Base-by-base conservation (phyloP, 2,888 invertebrate genomes). In the Diplazon laetatorius region DNA sequence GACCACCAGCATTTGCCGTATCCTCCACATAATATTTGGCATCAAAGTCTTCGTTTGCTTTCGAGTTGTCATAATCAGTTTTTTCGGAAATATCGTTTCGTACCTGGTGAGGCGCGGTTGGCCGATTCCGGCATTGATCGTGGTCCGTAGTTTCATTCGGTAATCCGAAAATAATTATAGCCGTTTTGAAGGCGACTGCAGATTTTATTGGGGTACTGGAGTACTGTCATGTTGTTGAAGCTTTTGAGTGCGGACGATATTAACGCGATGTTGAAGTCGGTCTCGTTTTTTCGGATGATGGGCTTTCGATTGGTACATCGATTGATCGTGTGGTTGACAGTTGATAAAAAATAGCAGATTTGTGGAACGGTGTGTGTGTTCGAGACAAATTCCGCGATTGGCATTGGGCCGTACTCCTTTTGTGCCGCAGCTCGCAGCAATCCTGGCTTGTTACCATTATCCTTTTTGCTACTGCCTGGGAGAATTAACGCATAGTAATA, bases 211-310 rank as follows among this genome's bases (percentile, higher is more conserved):
- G 42, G 12, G 10, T 68, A 68, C 5, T 25, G 55, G 3, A 22
- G 2, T n/a, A 55, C 44, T 1, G 9, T 55, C 39, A 55, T 55
- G 30, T 39, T 25, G n/a, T 55, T 55, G 44, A 68, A 68, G 16
- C 14, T 42, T 30, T 68, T 68, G 0, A 68, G 22, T 2, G 25
- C 55, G 0, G 66, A 22, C 5, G 25, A 14, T 10, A 68, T 68
- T 2, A 68, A n/a, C 1, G 66, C 66, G 6, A 65, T 42, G 20
- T 65, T 65, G 12, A 65, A 73, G 63, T 73, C 55, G 10, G 65
- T 44, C n/a, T 73, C 57, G 1, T 65, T 62, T 66, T 68, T 68
- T 25, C 22, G 39, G n/a, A 73, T 73, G 1, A 73, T 44, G 4
- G 57, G 44, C 14, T 39, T 55, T 14, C 65, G 42, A 46, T 63